phyloP scores from a whole-genome alignment of 2,113 vertebrate species.

The Centropus bengalensis region DNA sequence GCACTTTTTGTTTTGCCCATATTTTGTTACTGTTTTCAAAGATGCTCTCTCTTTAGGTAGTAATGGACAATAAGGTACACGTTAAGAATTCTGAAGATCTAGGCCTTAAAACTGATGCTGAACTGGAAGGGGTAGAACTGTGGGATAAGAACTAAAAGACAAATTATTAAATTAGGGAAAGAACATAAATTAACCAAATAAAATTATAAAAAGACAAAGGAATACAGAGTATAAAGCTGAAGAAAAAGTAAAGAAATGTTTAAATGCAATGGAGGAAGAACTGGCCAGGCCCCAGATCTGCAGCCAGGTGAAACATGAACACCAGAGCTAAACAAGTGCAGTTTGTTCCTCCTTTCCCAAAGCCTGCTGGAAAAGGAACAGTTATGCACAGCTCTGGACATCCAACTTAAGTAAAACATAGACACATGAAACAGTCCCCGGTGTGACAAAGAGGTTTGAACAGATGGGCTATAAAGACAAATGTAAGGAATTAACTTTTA shows the following conservation, averaged over 20 bases:
- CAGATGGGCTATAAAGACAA: not conserved
- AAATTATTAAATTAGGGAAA: not conserved
- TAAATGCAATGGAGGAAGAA: not conserved
- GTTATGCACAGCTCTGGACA: not conserved
- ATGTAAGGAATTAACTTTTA: not conserved
- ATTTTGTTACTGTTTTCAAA: not conserved
- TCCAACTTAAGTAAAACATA: not conserved
- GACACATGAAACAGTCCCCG: not conserved
- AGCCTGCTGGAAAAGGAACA: fast-evolving
- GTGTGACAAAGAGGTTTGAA: not conserved
- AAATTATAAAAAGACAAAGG: not conserved
- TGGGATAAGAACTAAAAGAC: not conserved
- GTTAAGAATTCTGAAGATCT: not conserved
- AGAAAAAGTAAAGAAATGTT: not conserved
- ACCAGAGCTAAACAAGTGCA: not conserved
- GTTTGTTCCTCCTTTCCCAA: not conserved
- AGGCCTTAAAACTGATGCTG: not conserved
- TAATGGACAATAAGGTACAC: not conserved
- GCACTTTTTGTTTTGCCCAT: not conserved
- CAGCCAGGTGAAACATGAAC: not conserved
- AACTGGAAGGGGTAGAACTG: not conserved
- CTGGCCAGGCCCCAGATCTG: not conserved
- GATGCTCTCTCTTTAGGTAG: not conserved
- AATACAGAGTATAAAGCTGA: not conserved
- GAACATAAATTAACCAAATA: not conserved